Conservation (phyloP, 2,113 vertebrate species). For the Ammodytes marinus region DNA sequence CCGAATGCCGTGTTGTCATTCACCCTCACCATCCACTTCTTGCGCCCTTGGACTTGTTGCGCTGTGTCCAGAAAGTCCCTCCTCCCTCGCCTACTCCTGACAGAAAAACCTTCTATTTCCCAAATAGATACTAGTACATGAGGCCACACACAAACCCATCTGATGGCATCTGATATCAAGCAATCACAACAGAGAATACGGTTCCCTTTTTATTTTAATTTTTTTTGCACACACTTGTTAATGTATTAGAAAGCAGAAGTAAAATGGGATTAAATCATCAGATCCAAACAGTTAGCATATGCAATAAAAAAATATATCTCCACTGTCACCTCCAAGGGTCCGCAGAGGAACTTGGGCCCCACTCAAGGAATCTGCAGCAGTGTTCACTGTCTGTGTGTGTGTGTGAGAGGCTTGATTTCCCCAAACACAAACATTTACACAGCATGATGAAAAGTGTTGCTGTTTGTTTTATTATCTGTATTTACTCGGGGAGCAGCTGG, state of each 20-base stretch:
- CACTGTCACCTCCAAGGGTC: background rate
- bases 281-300: conserved; percentile 11
- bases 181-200: background rate
- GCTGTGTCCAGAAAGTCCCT: conserved; percentile 67
- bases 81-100: conserved; percentile 61
- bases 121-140: background rate
- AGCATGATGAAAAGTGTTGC: conserved; percentile 36
- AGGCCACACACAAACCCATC: background rate
- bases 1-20: conserved; percentile 18
- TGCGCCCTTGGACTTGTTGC: conserved; percentile 65
- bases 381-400: background rate
- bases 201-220: background rate
- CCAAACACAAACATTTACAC: conserved; percentile 54
- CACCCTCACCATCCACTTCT: conserved; percentile 47
- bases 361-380: background rate
- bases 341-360: background rate
- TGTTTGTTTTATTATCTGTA: conserved; percentile 54
- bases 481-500: conserved; percentile 28
- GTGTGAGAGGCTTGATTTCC: conserved; percentile 24
- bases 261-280: background rate
- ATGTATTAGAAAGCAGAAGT: background rate
- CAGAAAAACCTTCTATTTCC: conserved; percentile 21
- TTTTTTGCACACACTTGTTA: background rate
- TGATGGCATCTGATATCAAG: background rate
- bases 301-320: background rate